These are phyloP conservation scores for Channa argus DNA, from an alignment of 2,113 vertebrate species.

Conservation along the genomic window DNA sequence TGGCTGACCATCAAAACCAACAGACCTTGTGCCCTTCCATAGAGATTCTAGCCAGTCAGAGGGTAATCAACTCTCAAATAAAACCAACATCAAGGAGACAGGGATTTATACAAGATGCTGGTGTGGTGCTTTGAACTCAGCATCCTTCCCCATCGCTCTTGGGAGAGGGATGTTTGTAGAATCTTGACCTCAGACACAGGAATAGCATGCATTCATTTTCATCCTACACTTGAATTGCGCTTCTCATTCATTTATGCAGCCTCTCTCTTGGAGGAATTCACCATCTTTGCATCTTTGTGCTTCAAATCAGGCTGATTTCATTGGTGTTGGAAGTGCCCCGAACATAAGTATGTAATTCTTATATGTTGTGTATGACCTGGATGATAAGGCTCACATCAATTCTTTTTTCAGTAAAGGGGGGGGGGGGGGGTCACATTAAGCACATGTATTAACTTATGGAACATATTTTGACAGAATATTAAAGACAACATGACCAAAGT, in stretches of 20 bases:
- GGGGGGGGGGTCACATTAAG: constrained; percentile 15
- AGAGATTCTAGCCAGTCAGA: constrained; percentile 79
- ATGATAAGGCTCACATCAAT: constrained; percentile 33
- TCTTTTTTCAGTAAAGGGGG: constrained; percentile 6
- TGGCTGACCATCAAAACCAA: constrained; percentile 82
- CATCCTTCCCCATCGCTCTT: constrained; percentile 72
- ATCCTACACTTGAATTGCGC: constrained; percentile 69
- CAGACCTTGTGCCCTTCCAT: constrained; percentile 74
- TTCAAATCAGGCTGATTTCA: constrained; percentile 51
- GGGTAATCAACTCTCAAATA: constrained; percentile 84
- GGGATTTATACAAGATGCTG: constrained; percentile 73
- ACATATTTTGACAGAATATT: constrained; percentile 19
- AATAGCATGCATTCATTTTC: constrained; percentile 76
- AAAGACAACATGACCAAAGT: neutral
- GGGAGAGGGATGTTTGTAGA: constrained; percentile 73
- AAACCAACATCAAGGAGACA: constrained; percentile 77
- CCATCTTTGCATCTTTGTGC: constrained; percentile 55
- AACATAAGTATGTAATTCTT: constrained; percentile 36
- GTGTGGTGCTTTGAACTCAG: constrained; percentile 71
- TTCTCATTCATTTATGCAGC: constrained; percentile 78
- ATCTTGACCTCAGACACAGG: constrained; percentile 78
- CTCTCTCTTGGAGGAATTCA: constrained; percentile 58
- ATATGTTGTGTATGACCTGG: constrained; percentile 37
- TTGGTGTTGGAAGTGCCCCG: constrained; percentile 26
- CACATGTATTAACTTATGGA: constrained; percentile 8